Conservation (phyloP, 2,888 invertebrate species). For the Euplagia quadripunctaria region DNA sequence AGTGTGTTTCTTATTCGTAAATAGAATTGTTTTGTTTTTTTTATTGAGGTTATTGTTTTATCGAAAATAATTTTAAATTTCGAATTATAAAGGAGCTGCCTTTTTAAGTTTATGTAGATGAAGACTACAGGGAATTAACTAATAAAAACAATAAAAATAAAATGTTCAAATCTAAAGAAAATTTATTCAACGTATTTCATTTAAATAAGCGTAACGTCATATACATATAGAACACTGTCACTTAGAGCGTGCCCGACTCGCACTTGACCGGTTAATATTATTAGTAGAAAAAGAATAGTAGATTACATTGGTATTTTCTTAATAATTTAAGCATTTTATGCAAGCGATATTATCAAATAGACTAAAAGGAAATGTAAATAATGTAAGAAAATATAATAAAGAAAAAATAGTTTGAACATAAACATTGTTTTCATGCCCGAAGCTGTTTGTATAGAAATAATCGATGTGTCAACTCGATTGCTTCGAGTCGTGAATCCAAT, state of each 20-base stretch:
- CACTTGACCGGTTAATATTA: too few relatives aligned
- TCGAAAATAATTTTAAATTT: background rate
- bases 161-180: too few relatives aligned
- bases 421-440: constrained; percentile 10
- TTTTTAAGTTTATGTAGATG: background rate
- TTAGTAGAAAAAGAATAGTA: too few relatives aligned
- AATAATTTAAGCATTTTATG: too few relatives aligned
- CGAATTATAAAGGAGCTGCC: background rate
- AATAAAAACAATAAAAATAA: too few relatives aligned
- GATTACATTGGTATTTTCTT: too few relatives aligned
- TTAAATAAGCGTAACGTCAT: too few relatives aligned
- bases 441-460: constrained; percentile 46
- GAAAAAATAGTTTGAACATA: background rate
- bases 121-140: background rate
- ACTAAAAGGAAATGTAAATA: background rate
- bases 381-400: background rate
- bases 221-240: background rate
- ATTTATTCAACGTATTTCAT: too few relatives aligned
- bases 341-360: too few relatives aligned
- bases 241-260: too few relatives aligned
- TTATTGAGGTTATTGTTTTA: too few relatives aligned
- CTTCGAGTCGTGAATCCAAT: constrained; percentile 64
- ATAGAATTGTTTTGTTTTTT: background rate
- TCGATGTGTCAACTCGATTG: constrained; percentile 64
- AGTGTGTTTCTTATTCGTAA: background rate